These are phyloP conservation scores for Hydrocynus forskahlii DNA, from an alignment of 2,797 vertebrate genomes.

Conservation along the genomic window DNA sequence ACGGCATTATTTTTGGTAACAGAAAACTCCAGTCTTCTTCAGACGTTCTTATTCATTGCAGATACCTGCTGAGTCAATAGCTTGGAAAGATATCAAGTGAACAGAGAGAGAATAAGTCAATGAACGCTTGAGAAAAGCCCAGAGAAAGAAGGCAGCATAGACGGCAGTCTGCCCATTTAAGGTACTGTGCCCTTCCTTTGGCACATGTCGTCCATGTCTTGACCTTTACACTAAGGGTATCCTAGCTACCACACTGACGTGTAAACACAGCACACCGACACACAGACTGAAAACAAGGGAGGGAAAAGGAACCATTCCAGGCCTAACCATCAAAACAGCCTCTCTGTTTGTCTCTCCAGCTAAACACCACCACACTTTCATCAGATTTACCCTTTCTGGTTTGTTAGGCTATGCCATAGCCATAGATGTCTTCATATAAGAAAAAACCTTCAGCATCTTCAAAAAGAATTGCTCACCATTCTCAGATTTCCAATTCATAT, in stretches of 20 bases:
- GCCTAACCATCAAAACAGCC: neutral
- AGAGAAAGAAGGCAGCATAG: neutral
- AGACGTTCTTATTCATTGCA: constrained; percentile 5
- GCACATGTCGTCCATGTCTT: constrained; percentile 31
- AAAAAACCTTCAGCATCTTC: neutral
- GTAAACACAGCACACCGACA: constrained; percentile 21
- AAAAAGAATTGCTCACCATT: neutral
- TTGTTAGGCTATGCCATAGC: neutral
- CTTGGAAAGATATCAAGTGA: neutral
- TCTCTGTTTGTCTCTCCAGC: constrained; percentile 18
- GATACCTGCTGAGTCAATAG: neutral
- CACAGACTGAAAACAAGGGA: neutral
- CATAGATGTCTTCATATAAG: neutral
- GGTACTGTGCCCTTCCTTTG: neutral
- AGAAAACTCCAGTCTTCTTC: neutral
- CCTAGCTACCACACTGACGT: constrained; percentile 48
- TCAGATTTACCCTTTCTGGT: neutral
- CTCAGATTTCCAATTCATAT: neutral
- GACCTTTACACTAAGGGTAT: constrained; percentile 52
- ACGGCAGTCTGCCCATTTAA: constrained; percentile 5
- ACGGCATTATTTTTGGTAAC: neutral
- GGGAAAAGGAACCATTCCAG: constrained; percentile 8
- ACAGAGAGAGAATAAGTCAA: neutral
- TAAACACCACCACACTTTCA: neutral
- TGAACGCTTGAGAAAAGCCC: neutral